Conservation (phyloP, 1,140 invertebrate species). For the Thalassaphorura encarpata region DNA sequence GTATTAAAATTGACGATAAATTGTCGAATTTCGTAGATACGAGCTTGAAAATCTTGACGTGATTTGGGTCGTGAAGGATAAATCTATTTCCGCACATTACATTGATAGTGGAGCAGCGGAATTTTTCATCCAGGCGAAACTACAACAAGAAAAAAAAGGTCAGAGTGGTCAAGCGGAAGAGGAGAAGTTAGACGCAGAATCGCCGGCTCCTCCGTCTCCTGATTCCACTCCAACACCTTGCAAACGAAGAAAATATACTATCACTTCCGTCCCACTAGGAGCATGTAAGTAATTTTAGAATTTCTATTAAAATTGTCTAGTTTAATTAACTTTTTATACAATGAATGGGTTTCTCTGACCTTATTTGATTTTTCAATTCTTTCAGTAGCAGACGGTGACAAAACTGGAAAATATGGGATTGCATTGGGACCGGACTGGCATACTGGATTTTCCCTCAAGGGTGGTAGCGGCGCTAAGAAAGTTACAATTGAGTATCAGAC, state of each 20-base stretch:
- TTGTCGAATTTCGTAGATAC: too few species aligned
- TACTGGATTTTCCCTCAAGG: slow-evolving; percentile 53
- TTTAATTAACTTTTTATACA: too few species aligned
- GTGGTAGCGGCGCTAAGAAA: slow-evolving; percentile 37
- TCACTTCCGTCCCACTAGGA: too few species aligned
- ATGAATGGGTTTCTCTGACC: too few species aligned
- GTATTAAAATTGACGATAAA: too few species aligned
- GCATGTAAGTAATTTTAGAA: too few species aligned
- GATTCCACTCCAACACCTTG: slow-evolving; percentile 32
- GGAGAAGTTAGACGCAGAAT: background rate
- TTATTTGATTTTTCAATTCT: too few species aligned
- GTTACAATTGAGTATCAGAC: slow-evolving; percentile 52
- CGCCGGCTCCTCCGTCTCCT: too few species aligned
- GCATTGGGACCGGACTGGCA: slow-evolving; percentile 95
- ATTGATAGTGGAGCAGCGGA: slow-evolving; percentile 90
- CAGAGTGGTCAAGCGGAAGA: background rate
- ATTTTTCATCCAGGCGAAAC: too few species aligned
- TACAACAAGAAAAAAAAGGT: slow-evolving; percentile 21
- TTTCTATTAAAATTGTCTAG: too few species aligned
- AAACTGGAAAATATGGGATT: slow-evolving; percentile 47
- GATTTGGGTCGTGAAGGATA: slow-evolving; percentile 88
- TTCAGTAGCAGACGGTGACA: slow-evolving; percentile 13
- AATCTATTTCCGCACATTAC: slow-evolving; percentile 83
- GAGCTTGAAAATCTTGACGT: slow-evolving; percentile 74
- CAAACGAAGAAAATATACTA: slow-evolving; percentile 59